Percentiles rank a stretch among this genome's conserved stretches.
phyloP scores from a whole-genome alignment of 1,140 invertebrate species.

The Heliconius hermathena region DNA sequence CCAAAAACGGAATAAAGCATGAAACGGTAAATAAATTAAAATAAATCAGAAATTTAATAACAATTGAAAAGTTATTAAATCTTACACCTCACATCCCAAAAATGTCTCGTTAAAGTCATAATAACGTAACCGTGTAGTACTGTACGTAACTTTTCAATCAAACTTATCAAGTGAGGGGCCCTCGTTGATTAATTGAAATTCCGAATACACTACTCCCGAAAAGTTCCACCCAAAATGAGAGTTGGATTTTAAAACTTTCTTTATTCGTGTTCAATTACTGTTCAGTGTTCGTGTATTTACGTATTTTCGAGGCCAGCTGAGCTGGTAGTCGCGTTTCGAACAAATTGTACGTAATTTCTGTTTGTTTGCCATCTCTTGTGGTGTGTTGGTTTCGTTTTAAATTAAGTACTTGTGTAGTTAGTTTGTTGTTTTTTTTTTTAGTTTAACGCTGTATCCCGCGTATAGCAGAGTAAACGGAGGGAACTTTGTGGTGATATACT shows the following conservation, averaged over 20 bases:
- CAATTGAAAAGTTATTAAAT: neutral
- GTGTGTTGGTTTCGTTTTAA: neutral
- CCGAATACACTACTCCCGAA: constrained; percentile 31
- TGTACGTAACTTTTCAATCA: constrained; percentile 21
- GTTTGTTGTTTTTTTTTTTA: neutral
- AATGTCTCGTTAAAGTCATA: constrained; percentile 3
- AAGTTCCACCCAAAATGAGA: constrained; percentile 27
- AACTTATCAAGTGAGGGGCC: constrained; percentile 21
- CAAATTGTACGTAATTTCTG: constrained; percentile 6
- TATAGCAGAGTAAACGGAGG: neutral
- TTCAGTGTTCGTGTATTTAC: constrained; percentile 1
- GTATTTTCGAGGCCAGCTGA: neutral
- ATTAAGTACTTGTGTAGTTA: neutral
- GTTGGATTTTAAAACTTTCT: constrained; percentile 23
- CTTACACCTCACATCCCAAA: neutral
- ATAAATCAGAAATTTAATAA: neutral
- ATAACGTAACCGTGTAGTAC: neutral
- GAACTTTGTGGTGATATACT: neutral
- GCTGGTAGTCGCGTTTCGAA: neutral
- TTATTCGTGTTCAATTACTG: constrained; percentile 28
- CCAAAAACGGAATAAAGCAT: too few relatives aligned
- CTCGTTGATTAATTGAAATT: constrained; percentile 37
- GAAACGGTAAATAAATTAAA: neutral
- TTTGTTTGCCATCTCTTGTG: constrained; percentile 8
- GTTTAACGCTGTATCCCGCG: neutral